These are phyloP conservation scores for Edolisoma coerulescens DNA, from an alignment of 2,113 vertebrate species.

Conservation along the genomic window DNA sequence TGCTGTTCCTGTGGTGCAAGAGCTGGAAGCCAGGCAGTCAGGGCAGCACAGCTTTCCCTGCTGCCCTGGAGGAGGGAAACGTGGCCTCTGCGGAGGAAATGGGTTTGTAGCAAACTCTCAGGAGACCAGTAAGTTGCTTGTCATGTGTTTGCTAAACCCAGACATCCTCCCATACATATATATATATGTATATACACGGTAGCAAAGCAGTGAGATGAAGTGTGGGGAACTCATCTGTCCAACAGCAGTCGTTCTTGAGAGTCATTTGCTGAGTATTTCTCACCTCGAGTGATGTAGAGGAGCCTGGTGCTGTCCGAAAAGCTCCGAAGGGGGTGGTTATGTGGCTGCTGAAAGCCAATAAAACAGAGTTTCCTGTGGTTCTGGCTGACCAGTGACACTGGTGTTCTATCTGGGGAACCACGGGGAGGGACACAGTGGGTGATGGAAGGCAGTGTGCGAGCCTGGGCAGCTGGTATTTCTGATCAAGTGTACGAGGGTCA, in stretches of 20 bases:
- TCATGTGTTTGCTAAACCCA: background rate
- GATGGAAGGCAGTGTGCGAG: background rate
- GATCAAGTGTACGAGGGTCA: background rate
- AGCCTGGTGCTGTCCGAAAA: background rate
- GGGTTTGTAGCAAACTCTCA: background rate
- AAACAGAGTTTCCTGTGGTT: background rate
- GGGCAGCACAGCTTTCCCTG: background rate
- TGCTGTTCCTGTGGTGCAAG: background rate
- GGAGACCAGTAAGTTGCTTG: background rate
- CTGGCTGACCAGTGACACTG: background rate
- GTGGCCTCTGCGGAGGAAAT: accelerated
- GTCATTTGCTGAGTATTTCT: background rate
- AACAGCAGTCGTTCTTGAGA: accelerated
- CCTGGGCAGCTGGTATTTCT: constrained; percentile 33
- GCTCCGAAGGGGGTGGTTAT: background rate
- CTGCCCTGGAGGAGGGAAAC: background rate
- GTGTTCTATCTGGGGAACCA: background rate
- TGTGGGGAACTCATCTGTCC: accelerated
- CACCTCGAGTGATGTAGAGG: background rate
- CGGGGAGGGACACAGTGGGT: background rate
- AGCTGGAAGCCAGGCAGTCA: background rate
- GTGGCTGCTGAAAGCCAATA: background rate
- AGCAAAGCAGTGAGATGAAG: background rate
- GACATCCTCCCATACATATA: background rate
- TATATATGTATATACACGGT: accelerated